A percentile compares a stretch with the other conserved stretches of the same genome.
phyloP scores from a whole-genome alignment of 2,113 vertebrate species.

The Urocolius indicus region DNA sequence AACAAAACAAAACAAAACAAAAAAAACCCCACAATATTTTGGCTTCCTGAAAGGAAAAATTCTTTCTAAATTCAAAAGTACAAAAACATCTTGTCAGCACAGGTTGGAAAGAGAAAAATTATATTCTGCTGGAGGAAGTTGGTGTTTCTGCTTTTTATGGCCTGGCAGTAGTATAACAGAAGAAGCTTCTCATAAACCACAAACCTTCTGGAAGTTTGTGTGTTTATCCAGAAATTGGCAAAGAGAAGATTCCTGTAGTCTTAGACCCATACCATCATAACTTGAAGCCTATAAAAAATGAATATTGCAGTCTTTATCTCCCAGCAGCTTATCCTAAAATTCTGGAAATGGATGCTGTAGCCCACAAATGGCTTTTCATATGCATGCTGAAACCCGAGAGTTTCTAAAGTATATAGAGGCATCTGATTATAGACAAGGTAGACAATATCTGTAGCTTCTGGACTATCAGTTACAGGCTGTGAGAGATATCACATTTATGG shows the following conservation, averaged over 20 bases:
- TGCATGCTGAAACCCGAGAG: neutral
- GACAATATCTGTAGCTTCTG: neutral
- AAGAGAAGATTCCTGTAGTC: neutral
- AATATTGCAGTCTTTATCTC: neutral
- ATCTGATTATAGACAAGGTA: neutral
- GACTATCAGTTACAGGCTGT: neutral
- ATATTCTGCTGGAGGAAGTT: neutral
- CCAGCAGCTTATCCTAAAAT: neutral
- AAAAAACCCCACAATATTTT: neutral
- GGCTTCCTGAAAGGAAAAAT: neutral
- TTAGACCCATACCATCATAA: neutral
- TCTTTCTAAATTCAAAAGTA: neutral
- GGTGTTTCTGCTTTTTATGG: neutral
- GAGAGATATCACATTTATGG: neutral
- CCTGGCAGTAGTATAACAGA: neutral
- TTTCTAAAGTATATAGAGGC: neutral
- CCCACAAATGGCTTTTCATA: fast-evolving
- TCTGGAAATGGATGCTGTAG: neutral
- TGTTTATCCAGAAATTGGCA: neutral
- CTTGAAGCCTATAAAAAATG: neutral
- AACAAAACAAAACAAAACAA: too few species aligned
- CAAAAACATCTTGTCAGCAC: neutral
- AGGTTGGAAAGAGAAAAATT: neutral
- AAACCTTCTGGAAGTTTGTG: neutral
- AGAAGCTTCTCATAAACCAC: neutral